Percentiles rank a stretch among this genome's conserved stretches.
Conservation (phyloP, 2,888 invertebrate species). For the Diarsia dahlii region DNA sequence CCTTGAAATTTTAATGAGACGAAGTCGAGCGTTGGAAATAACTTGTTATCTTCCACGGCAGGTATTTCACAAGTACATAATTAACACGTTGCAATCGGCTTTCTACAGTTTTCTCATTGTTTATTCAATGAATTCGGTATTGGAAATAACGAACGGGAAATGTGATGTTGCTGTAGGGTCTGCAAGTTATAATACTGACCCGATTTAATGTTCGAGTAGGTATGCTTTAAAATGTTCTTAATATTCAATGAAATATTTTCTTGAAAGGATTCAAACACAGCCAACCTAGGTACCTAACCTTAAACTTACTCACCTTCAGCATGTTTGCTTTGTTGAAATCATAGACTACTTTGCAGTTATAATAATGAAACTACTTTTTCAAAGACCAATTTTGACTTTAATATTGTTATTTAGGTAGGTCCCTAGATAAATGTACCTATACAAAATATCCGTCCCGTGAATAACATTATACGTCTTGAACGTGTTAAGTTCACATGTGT, state of each 20-base stretch:
- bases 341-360: background rate
- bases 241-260: background rate
- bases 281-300: background rate
- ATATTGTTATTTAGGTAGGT: background rate
- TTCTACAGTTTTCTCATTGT: constrained; percentile 50
- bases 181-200: constrained; percentile 3
- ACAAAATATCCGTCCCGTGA: background rate
- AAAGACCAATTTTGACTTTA: background rate
- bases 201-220: background rate
- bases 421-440: background rate
- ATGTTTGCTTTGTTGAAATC: background rate
- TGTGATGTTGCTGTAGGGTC: background rate
- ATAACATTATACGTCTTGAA: constrained; percentile 14
- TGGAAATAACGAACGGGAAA: constrained; percentile 14
- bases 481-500: constrained; percentile 28
- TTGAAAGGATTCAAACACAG: background rate
- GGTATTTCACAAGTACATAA: constrained; percentile 61
- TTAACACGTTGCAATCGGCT: constrained; percentile 53
- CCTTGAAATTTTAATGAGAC: constrained; percentile 79
- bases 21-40: constrained; percentile 65
- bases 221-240: background rate
- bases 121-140: constrained; percentile 40
- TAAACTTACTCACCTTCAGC: background rate
- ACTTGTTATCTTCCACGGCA: constrained; percentile 56
- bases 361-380: background rate